A percentile compares a stretch with the other conserved stretches of the same genome.
Conservation (phyloP, 1,140 invertebrate species). For the Anastatus disparis region DNA sequence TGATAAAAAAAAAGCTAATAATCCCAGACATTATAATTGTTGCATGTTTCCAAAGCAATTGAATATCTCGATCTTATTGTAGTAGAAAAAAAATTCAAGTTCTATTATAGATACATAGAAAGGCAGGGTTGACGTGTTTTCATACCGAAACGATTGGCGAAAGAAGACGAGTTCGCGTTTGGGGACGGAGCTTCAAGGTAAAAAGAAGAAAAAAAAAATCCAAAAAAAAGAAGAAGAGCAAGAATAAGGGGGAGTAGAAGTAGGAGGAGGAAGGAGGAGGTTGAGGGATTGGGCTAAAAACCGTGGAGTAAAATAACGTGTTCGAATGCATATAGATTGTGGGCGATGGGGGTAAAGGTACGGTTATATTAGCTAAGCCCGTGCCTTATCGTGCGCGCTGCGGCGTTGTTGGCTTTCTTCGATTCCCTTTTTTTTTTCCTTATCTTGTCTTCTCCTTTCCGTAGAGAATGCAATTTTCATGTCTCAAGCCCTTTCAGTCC, state of each 20-base stretch:
- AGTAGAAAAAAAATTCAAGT: no score
- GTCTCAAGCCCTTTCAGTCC: constrained; percentile 14
- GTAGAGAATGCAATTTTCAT: constrained; percentile 31
- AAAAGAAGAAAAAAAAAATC: no score
- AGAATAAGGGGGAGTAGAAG: no score
- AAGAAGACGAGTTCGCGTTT: no score
- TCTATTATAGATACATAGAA: no score
- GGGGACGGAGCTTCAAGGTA: no score
- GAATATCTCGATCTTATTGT: no score
- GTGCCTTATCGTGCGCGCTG: constrained; percentile 34
- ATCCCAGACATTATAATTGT: no score
- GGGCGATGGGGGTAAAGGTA: constrained; percentile 11
- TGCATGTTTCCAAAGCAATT: no score
- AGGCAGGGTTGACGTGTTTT: no score
- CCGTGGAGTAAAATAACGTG: constrained; percentile 33
- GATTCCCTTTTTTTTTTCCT: constrained; percentile 31
- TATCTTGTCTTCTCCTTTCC: not conserved
- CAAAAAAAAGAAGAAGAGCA: not conserved
- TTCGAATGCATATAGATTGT: constrained; percentile 21
- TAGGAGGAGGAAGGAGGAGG: not conserved
- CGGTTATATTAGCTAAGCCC: constrained; percentile 29
- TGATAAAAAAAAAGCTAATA: no score
- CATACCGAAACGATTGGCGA: no score
- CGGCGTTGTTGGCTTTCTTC: constrained; percentile 22
- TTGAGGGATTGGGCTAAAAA: not conserved